These are phyloP conservation scores for Drosophila rubida DNA, from an alignment of 2,888 invertebrate species.

Conservation along the genomic window DNA sequence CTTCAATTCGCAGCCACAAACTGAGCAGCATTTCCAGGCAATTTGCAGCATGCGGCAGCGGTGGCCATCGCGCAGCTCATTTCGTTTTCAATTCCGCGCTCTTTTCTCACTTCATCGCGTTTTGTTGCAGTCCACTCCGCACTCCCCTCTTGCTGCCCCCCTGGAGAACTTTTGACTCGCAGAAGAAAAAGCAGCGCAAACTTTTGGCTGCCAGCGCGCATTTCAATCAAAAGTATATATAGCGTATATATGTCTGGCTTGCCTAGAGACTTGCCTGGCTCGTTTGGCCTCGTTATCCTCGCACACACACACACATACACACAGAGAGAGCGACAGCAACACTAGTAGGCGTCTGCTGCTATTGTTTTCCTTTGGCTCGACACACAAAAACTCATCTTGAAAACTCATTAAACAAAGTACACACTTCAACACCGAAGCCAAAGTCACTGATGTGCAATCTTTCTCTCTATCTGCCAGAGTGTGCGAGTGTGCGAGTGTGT, in stretches of 20 bases:
- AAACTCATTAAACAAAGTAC: constrained; percentile 81
- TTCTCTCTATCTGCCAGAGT: constrained; percentile 9
- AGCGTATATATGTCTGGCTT: constrained; percentile 13
- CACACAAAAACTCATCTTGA: constrained; percentile 72
- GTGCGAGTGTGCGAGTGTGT: constrained; percentile 14
- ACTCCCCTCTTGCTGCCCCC: not conserved
- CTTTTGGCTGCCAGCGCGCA: constrained; percentile 50
- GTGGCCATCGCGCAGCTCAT: constrained; percentile 28
- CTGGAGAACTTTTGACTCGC: constrained; percentile 54
- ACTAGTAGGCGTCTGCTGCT: constrained; percentile 16
- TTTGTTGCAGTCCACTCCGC: constrained; percentile 14
- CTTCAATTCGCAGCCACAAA: constrained; percentile 22
- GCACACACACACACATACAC: not conserved
- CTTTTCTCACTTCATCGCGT: constrained; percentile 32
- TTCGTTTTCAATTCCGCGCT: constrained; percentile 45
- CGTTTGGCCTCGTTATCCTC: constrained; percentile 46
- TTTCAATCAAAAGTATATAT: constrained; percentile 57
- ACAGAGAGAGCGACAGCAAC: not conserved
- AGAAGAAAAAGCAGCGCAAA: constrained; percentile 21
- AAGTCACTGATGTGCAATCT: constrained; percentile 54
- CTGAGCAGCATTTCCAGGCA: constrained; percentile 45
- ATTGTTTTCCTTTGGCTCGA: constrained; percentile 41
- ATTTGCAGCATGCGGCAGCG: constrained; percentile 30
- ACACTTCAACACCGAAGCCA: constrained; percentile 69
- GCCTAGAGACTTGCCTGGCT: constrained; percentile 33